Evolutionary conservation across 2,797 vertebrate species (phyloP).

Genomic region (Rhinichthys osculus): DNA sequence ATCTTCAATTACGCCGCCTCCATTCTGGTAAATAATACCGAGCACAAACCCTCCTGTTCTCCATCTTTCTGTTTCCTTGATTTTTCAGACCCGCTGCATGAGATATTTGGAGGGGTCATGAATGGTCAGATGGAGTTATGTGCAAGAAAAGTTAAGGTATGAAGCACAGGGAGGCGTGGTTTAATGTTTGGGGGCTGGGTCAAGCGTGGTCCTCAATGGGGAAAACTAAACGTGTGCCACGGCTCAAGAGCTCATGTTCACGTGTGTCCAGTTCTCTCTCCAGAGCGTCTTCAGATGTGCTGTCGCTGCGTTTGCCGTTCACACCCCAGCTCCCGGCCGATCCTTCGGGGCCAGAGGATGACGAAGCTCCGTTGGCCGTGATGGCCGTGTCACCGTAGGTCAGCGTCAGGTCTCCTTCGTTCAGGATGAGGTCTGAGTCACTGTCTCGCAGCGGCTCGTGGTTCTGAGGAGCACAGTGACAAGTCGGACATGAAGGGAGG

Average conservation of each 20-base stretch:
- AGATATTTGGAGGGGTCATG: constrained; percentile 55
- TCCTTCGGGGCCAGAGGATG: constrained; percentile 74
- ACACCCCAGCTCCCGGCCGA: constrained; percentile 66
- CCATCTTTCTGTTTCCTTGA: constrained; percentile 35
- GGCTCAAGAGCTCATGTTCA: constrained; percentile 89
- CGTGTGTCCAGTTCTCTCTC: constrained; percentile 89
- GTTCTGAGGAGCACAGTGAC: constrained; percentile 79
- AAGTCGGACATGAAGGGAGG: constrained; percentile 59
- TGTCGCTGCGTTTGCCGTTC: constrained; percentile 78
- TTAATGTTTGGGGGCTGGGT: constrained; percentile 57
- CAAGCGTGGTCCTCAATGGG: constrained; percentile 92
- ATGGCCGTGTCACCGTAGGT: constrained; percentile 92
- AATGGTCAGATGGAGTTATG: constrained; percentile 52
- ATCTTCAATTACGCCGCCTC: background rate
- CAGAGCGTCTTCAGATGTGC: constrained; percentile 89
- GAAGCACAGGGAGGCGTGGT: background rate
- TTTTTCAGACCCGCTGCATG: constrained; percentile 41
- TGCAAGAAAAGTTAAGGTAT: constrained; percentile 53
- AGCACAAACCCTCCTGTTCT: constrained; percentile 47
- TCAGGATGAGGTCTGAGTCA: constrained; percentile 91
- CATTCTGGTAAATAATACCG: constrained; percentile 5
- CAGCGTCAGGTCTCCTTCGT: constrained; percentile 90
- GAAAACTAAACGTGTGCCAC: constrained; percentile 94
- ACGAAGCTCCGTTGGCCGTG: constrained; percentile 89
- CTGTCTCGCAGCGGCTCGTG: constrained; percentile 91